These are phyloP conservation scores for Macropodus opercularis DNA, from an alignment of 2,797 vertebrate genomes.

Conservation along the genomic window DNA sequence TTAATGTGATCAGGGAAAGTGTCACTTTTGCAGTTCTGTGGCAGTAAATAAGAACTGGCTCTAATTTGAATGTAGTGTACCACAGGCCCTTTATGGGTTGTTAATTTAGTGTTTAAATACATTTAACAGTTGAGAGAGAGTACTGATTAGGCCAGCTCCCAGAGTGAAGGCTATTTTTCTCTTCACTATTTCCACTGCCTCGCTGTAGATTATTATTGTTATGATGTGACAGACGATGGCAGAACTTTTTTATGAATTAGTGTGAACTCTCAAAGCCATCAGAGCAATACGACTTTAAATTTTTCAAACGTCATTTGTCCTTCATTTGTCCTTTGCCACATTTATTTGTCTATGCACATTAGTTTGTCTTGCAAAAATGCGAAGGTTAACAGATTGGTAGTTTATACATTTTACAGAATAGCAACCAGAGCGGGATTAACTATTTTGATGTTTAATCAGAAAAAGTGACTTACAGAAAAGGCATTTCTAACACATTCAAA, in stretches of 20 bases:
- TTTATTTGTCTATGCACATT: conserved; percentile 20
- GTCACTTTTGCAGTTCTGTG: conserved; percentile 83
- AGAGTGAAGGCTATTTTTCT: conserved; percentile 72
- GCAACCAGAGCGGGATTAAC: no score
- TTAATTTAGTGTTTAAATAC: conserved; percentile 85
- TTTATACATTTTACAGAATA: background rate
- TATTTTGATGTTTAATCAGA: no score
- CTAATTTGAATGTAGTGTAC: conserved; percentile 83
- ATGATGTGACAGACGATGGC: conserved; percentile 70
- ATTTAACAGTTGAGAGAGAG: conserved; percentile 83
- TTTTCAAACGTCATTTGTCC: conserved; percentile 41
- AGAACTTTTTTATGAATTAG: conserved; percentile 58
- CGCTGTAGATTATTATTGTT: conserved; percentile 73
- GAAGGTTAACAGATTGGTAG: background rate
- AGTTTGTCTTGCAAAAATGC: background rate
- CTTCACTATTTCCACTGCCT: conserved; percentile 54
- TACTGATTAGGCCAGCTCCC: conserved; percentile 74
- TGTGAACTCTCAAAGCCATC: conserved; percentile 53
- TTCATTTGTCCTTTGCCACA: conserved; percentile 43
- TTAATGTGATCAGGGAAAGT: conserved; percentile 84
- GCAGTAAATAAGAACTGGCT: conserved; percentile 81
- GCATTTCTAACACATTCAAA: background rate
- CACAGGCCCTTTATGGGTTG: conserved; percentile 83
- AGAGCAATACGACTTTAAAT: conserved; percentile 40
- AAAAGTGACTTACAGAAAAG: background rate